phyloP scores from a whole-genome alignment of 1,140 invertebrate species.

The Dolichoris vasculosae region DNA sequence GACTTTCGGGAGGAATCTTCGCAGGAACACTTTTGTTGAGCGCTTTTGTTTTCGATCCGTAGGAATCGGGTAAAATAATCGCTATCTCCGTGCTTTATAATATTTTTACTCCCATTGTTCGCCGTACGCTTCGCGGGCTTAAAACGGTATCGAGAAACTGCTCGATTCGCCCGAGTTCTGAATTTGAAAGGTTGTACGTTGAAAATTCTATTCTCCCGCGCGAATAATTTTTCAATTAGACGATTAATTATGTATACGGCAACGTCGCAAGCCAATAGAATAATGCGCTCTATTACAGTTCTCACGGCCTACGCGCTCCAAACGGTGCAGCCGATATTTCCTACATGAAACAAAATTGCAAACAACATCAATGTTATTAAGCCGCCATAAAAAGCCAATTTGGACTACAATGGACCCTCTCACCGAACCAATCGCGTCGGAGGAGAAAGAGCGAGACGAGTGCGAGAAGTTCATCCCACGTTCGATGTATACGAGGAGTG shows the following conservation, averaged over 20 bases:
- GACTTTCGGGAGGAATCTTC: too few relatives aligned
- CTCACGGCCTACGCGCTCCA: constrained; percentile 17
- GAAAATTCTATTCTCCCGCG: background rate
- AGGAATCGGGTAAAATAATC: background rate
- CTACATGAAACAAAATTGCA: constrained; percentile 59
- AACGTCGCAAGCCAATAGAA: constrained; percentile 25
- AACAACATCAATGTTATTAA: constrained; percentile 63
- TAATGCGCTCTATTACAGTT: constrained; percentile 13
- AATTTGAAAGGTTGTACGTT: too few relatives aligned
- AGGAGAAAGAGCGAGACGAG: constrained; percentile 46
- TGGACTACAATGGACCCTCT: constrained; percentile 59
- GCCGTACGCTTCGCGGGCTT: background rate
- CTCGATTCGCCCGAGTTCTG: background rate
- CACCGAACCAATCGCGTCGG: constrained; percentile 40
- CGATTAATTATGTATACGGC: background rate
- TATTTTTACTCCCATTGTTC: background rate
- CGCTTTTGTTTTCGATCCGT: background rate
- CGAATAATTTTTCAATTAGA: background rate
- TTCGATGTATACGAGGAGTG: constrained; percentile 49
- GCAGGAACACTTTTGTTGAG: too few relatives aligned
- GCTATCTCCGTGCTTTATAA: background rate
- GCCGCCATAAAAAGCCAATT: constrained; percentile 66
- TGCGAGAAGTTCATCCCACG: constrained; percentile 50
- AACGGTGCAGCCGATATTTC: constrained; percentile 34
- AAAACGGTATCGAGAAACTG: background rate